Evolutionary conservation across 2,888 invertebrate genomes (phyloP).

Genomic region (Crematogaster levior): DNA sequence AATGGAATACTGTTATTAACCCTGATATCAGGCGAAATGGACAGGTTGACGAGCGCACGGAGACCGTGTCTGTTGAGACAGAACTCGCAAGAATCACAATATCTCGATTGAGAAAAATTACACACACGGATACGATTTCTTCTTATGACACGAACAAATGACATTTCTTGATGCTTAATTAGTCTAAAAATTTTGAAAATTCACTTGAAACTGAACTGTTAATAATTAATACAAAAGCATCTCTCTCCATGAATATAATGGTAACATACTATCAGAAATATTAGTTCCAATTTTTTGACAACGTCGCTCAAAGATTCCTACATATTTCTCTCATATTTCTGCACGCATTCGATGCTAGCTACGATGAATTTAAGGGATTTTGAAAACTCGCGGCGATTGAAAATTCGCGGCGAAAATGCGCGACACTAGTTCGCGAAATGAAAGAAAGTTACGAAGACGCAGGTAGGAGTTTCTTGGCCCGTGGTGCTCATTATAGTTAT

Average conservation of each 20-base stretch:
- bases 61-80: neutral
- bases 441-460: constrained; percentile 50
- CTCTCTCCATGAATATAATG: neutral
- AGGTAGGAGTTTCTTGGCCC: constrained; percentile 75
- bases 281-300: constrained; percentile 7
- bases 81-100: neutral
- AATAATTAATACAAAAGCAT: neutral
- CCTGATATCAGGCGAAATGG: constrained; percentile 2
- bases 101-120: neutral
- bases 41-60: constrained; percentile 6
- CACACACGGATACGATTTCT: neutral
- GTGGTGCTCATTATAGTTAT: constrained; percentile 70
- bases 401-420: neutral
- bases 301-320: neutral
- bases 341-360: neutral
- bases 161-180: neutral
- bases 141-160: neutral
- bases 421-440: constrained; percentile 13
- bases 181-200: neutral
- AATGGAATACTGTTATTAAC: neutral
- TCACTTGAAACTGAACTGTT: neutral
- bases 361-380: constrained; percentile 21
- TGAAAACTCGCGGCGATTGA: constrained; percentile 43
- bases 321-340: neutral
- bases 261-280: neutral